Evolutionary conservation across 2,113 vertebrate genomes (phyloP), one percentile per base, ranked within the genome.

Genomic region (Alouatta palliata): DNA sequence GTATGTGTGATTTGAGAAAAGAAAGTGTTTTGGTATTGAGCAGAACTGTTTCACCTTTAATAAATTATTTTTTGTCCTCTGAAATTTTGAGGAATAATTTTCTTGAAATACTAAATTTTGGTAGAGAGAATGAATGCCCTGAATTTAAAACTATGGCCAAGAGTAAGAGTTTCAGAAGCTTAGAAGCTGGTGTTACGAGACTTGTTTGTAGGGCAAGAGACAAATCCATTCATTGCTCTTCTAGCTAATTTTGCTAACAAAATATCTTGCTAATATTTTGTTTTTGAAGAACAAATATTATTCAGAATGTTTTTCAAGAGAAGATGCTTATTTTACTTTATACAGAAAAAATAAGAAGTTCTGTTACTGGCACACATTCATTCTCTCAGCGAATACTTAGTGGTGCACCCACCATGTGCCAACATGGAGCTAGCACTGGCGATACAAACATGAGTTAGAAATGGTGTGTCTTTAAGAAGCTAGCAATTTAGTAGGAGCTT

Each of bases 291-390:
- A 21, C 20, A 54, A 91, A 37, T 90, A 82, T 27, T 87, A 66
- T 85, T 96, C 45, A 47, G 89, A 94, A 90, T 86, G 47, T 91
- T 96, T 84, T 52, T 47, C 8, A n/a, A 40, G 43, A 49, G 91
- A 80, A 84, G n/a, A 47, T 95, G 61, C 49, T 94, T 58, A 45
- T 77, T 97, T 96, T 95, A 71, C 56, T 95, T 91, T 87, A 40
- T 87, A 75, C 86, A 95, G 61, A 91, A 47, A 91, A 92, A 92
- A 68, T 58, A 64, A 56, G 86, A 94, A 89, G 52, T 92, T 40
- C 2, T n/a, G 0, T 81, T 93, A 37, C 14, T 54, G 79, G 70
- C 45, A 54, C 54, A 19, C 17, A 25, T 58, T 93, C 45, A 70
- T 35, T 71, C 25, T n/a, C 43, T 93, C 37, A 91, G 27, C 8